Evolutionary conservation across 37 sponge, comb jelly and placozoan species (phyloP).

Genomic region (Crambe crambe): DNA sequence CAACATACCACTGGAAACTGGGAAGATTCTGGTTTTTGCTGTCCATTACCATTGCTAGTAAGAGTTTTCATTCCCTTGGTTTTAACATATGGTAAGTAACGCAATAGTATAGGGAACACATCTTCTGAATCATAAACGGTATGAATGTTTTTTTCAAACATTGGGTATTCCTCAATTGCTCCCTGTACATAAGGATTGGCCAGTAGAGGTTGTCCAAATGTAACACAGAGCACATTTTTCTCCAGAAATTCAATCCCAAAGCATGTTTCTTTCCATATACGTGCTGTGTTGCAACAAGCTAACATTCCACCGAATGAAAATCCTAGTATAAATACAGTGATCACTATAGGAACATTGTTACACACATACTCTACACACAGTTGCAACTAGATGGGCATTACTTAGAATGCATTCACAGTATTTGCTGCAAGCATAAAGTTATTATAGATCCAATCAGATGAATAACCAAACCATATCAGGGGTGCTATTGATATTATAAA

Average conservation of each 20-base stretch:
- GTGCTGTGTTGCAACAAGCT: constrained; percentile 46
- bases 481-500: background rate
- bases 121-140: constrained; percentile 34
- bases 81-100: background rate
- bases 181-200: constrained; percentile 22
- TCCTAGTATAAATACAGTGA: constrained; percentile 14
- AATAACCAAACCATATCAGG: no score
- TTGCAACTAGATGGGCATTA: no score
- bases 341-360: background rate
- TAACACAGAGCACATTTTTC: constrained; percentile 42
- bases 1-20: no score
- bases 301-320: constrained; percentile 65
- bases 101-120: constrained; percentile 24
- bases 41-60: background rate
- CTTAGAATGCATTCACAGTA: no score
- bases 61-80: background rate
- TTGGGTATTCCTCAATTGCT: background rate
- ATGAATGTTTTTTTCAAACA: constrained; percentile 28
- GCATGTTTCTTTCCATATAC: constrained; percentile 26
- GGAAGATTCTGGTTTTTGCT: no score
- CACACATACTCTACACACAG: no score
- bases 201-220: constrained; percentile 57
- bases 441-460: no score
- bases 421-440: no score
- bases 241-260: constrained; percentile 13